A percentile compares a stretch with the other conserved stretches of the same genome.
phyloP scores from a whole-genome alignment of 2,888 invertebrate species.

The Aromia moschata region DNA sequence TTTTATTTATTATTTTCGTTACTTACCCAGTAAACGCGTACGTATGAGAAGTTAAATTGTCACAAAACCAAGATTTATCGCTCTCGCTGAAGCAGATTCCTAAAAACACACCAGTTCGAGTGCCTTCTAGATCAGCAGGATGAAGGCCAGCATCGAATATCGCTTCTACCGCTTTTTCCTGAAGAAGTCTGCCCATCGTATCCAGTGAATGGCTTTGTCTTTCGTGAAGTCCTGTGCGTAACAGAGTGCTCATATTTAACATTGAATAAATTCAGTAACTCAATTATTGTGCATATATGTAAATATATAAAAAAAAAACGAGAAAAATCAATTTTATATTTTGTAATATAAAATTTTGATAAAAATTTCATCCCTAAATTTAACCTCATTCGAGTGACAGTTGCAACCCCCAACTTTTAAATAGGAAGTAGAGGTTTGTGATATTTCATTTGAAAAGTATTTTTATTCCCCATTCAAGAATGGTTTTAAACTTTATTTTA shows the following conservation, averaged over 20 bases:
- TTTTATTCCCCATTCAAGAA: too few relatives aligned
- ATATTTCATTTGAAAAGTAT: too few relatives aligned
- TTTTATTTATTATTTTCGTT: too few relatives aligned
- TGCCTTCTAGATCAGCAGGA: constrained; percentile 75
- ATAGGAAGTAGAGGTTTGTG: too few relatives aligned
- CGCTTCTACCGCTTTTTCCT: constrained; percentile 70
- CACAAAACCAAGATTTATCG: constrained; percentile 78
- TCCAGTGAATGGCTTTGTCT: constrained; percentile 70
- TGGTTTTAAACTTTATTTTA: too few relatives aligned
- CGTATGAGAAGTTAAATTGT: constrained; percentile 69
- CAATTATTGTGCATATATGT: too few relatives aligned
- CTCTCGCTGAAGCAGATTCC: constrained; percentile 82
- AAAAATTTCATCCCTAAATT: too few relatives aligned
- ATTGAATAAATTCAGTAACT: background rate
- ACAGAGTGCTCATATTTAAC: background rate
- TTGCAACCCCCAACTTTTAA: too few relatives aligned
- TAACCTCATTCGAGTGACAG: too few relatives aligned
- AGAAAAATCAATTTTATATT: too few relatives aligned
- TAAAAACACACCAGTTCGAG: constrained; percentile 82
- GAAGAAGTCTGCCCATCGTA: constrained; percentile 67
- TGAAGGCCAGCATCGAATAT: constrained; percentile 72
- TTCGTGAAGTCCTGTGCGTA: constrained; percentile 40
- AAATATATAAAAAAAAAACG: too few relatives aligned
- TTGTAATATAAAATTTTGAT: too few relatives aligned
- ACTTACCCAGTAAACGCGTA: constrained; percentile 68